Base-by-base conservation (phyloP, 2,797 vertebrate species). In the Xenops minutus region DNA sequence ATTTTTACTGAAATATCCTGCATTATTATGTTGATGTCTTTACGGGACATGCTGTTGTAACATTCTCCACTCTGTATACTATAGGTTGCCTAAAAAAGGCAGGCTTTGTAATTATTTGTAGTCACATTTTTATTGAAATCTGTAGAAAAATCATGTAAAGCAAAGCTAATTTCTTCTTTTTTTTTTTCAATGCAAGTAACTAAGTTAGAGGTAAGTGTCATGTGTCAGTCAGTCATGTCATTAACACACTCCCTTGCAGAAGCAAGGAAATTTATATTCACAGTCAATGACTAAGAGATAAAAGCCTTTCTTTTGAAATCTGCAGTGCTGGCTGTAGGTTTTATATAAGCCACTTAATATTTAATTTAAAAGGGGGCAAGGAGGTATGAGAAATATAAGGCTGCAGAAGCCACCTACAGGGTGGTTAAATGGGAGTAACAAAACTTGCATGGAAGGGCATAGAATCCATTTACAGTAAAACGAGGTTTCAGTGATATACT, bases 1-100 rank as follows among this genome's bases (percentile, higher is more conserved):
- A 98, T 99, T 99, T 99, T 99, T 99, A 99, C 99, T 98, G 97
- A 98, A 98, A 98, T 98, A 98, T 98, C 98, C 97, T 97, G 98
- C 98, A 96, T 98, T 98, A 97, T 98, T 98, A 97, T 97, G 98
- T 98, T 98, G 96, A 97, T 97, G 97, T 97, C 97, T 98, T 97
- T 96, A 88, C 96, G 96, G 94, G 97, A 96, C 66, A 92, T 97
- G 90, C 95, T 97, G 96, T 97, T 96, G 97, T 97, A 96, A 44
- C 93, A 92, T 97, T 96, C 97, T 97, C 95, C 95, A 95, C 93
- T 97, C 96, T 94, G 95, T 98, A 96, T 96, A 97, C 93, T 91
- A 81, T 85, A 91, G 84, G 59, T 96, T 96, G 92, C 96, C 97
- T 96, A 63, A 89, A 93, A 71, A 92, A 91, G 94, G 83, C 84